phyloP scores from a whole-genome alignment of 1,140 invertebrate species.

The Panagrolaimus sp. region DNA sequence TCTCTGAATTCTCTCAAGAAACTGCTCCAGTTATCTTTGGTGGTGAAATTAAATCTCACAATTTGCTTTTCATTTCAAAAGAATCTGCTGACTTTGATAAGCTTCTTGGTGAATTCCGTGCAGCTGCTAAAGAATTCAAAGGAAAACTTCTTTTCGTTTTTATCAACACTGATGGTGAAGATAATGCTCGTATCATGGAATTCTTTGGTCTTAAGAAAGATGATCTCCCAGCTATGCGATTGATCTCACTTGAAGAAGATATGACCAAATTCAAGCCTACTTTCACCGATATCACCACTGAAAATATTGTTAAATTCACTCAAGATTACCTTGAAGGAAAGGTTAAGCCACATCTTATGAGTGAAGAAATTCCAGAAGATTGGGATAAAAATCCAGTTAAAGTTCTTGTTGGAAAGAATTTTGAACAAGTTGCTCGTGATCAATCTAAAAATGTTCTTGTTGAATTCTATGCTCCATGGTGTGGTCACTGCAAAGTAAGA shows the following conservation, averaged over 20 bases:
- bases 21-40: slow-evolving; percentile 95
- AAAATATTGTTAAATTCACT: slow-evolving; percentile 77
- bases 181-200: slow-evolving; percentile 91
- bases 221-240: slow-evolving; percentile 80
- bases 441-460: slow-evolving; percentile 86
- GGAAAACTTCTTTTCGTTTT: slow-evolving; percentile 76
- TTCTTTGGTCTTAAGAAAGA: slow-evolving; percentile 96
- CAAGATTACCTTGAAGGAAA: slow-evolving; percentile 80
- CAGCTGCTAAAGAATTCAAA: slow-evolving; percentile 77
- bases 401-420: slow-evolving; percentile 86
- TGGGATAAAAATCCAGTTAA: slow-evolving; percentile 95
- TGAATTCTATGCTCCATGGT: slow-evolving; percentile 72
- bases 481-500: slow-evolving; percentile 2
- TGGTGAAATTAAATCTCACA: slow-evolving; percentile 90
- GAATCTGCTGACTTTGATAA: slow-evolving; percentile 69
- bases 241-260: slow-evolving; percentile 89
- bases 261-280: slow-evolving; percentile 96
- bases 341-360: slow-evolving; percentile 81
- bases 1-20: slow-evolving; percentile 95
- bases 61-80: slow-evolving; percentile 88
- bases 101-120: slow-evolving; percentile 64
- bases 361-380: slow-evolving; percentile 87
- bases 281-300: slow-evolving; percentile 69
- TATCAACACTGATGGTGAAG: slow-evolving; percentile 87
- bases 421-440: slow-evolving; percentile 84